Percentiles rank a stretch among this genome's conserved stretches.
phyloP scores from a whole-genome alignment of 2,797 vertebrate species.

The Platyrinchus mystaceus region DNA sequence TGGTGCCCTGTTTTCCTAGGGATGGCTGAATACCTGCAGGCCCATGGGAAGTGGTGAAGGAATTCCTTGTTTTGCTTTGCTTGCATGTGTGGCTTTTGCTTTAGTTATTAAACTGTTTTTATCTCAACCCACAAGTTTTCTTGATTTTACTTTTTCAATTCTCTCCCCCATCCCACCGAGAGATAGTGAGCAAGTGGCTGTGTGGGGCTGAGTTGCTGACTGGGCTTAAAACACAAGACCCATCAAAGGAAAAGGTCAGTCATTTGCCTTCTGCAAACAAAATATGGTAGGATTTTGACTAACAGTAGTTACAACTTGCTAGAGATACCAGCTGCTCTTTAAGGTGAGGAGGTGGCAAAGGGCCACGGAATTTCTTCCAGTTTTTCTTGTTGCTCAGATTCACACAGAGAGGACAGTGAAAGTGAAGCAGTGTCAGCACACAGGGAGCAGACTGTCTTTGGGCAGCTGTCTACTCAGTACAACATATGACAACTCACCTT shows the following conservation, averaged over 20 bases:
- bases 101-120: background rate
- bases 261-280: background rate
- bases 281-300: background rate
- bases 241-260: background rate
- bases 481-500: background rate
- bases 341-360: background rate
- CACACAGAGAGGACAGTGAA: background rate
- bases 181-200: background rate
- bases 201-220: background rate
- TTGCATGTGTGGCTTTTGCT: background rate
- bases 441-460: background rate
- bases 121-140: background rate
- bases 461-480: background rate
- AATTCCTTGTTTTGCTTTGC: background rate
- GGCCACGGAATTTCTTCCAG: background rate
- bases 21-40: background rate
- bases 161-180: background rate
- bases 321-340: background rate
- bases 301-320: background rate
- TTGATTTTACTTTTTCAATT: accelerated
- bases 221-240: background rate
- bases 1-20: background rate
- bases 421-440: background rate
- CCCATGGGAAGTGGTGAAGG: background rate
- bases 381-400: background rate